These are phyloP conservation scores for Tragulus kanchil DNA, from an alignment of 2,113 vertebrate genomes.

Conservation along the genomic window DNA sequence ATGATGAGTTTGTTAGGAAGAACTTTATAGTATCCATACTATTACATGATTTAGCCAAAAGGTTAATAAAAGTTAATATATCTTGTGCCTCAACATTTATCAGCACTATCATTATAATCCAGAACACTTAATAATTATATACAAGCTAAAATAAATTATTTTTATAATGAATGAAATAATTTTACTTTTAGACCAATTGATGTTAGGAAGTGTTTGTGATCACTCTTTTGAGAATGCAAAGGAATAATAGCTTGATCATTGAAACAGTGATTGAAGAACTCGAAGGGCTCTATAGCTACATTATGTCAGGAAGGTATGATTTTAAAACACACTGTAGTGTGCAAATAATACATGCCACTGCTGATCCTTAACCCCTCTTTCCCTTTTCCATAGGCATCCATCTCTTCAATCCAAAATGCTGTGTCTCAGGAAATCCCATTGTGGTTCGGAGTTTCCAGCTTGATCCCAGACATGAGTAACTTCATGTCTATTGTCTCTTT, in stretches of 20 bases:
- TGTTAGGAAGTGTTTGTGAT: neutral
- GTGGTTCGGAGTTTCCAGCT: neutral
- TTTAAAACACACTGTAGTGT: neutral
- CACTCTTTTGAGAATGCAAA: neutral
- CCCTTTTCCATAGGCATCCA: neutral
- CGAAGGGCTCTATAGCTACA: accelerated
- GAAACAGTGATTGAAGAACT: neutral
- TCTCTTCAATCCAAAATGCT: neutral
- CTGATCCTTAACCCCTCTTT: neutral
- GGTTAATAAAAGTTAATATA: neutral
- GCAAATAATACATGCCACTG: neutral
- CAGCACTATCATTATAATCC: neutral
- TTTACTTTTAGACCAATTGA: neutral
- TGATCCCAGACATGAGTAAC: neutral
- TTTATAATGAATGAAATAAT: neutral
- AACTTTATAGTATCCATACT: neutral
- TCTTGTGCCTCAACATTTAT: neutral
- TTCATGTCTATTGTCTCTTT: neutral
- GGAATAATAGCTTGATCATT: neutral
- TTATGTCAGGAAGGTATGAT: neutral
- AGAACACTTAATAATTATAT: neutral
- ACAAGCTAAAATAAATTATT: neutral
- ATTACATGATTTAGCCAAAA: neutral
- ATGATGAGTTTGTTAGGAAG: neutral
- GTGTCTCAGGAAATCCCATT: neutral